Percentiles rank a stretch among this genome's conserved stretches.
These are phyloP conservation scores for Rotaria magnacalcarata DNA, from an alignment of 2,888 invertebrate species.

Conservation along the genomic window DNA sequence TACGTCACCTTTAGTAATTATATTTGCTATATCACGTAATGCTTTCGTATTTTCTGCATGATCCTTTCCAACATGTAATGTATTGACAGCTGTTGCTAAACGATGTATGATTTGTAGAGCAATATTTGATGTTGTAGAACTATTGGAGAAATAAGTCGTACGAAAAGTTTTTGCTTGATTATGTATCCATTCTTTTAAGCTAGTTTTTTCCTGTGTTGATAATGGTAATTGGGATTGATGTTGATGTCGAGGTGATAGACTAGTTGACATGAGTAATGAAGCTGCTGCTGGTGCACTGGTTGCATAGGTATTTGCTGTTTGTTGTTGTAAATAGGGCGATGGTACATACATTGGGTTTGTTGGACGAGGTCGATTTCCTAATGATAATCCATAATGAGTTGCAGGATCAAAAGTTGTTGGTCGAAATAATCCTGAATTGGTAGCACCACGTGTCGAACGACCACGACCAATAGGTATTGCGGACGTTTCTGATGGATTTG, in stretches of 20 bases:
- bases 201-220: background rate
- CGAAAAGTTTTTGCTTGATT: slow-evolving; percentile 39
- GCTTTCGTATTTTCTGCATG: slow-evolving; percentile 50
- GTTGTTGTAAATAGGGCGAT: background rate
- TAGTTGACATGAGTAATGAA: background rate
- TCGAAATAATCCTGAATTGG: background rate
- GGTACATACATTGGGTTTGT: background rate
- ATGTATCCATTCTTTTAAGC: slow-evolving; percentile 35
- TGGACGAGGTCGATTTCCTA: background rate
- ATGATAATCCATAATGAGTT: background rate
- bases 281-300: background rate
- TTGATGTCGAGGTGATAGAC: background rate
- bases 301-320: background rate
- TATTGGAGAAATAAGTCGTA: background rate
- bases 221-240: background rate
- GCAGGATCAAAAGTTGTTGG: background rate
- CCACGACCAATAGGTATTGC: background rate
- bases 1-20: slow-evolving; percentile 73
- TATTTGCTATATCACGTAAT: slow-evolving; percentile 56
- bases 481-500: background rate
- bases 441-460: background rate
- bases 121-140: background rate
- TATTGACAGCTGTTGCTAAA: slow-evolving; percentile 16
- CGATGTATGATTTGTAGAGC: slow-evolving; percentile 26
- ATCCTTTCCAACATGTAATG: slow-evolving; percentile 1